These are phyloP conservation scores for Zygaena filipendulae DNA, from an alignment of 2,888 invertebrate genomes.

Conservation along the genomic window DNA sequence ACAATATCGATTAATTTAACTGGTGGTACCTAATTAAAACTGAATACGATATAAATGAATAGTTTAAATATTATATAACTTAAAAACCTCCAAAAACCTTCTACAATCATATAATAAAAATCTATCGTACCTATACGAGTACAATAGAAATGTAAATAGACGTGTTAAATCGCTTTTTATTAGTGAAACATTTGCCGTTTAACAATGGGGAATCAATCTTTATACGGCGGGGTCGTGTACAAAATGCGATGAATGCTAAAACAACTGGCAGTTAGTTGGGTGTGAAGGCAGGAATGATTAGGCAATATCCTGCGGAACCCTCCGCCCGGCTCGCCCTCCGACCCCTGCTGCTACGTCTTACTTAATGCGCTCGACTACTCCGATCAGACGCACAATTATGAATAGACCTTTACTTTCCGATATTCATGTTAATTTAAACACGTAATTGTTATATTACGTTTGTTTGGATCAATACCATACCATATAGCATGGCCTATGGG, in stretches of 20 bases:
- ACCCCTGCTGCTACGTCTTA: constrained; percentile 54
- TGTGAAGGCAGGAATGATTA: constrained; percentile 63
- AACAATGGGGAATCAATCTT: constrained; percentile 53
- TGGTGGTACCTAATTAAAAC: no score
- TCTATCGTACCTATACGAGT: no score
- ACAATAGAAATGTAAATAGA: no score
- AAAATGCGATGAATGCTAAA: constrained; percentile 62
- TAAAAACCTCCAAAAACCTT: no score
- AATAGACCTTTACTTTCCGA: constrained; percentile 28
- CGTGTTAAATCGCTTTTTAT: constrained; percentile 28
- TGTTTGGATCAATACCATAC: no score
- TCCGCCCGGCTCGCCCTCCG: constrained; percentile 35
- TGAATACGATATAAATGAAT: no score
- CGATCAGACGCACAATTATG: constrained; percentile 54
- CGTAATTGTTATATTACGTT: no score
- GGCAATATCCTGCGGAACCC: constrained; percentile 60
- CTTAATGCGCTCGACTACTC: constrained; percentile 48
- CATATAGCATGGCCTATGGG: no score
- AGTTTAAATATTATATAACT: no score
- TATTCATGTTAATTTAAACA: no score
- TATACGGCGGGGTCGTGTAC: constrained; percentile 27
- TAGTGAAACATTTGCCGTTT: constrained; percentile 31
- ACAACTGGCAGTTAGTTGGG: constrained; percentile 63
- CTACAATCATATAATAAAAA: no score
- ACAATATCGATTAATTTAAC: no score